Conservation (phyloP, 2,113 vertebrate species). For the Hyla sarda region DNA sequence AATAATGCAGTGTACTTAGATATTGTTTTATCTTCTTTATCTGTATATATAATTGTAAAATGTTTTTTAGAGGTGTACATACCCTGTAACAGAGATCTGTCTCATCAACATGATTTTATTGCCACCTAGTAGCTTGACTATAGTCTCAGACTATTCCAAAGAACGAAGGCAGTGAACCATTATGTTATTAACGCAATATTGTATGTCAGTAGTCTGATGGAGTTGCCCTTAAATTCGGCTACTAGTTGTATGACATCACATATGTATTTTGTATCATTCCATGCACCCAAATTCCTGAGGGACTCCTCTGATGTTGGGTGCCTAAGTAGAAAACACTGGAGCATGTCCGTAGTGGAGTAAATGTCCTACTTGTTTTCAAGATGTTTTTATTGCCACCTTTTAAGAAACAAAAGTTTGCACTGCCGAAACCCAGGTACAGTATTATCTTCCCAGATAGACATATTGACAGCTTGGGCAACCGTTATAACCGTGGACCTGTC, state of each 20-base stretch:
- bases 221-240: background rate
- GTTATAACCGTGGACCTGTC: background rate
- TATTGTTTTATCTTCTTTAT: no score
- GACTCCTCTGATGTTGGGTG: background rate
- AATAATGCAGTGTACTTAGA: background rate
- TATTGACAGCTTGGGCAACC: background rate
- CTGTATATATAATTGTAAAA: background rate
- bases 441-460: background rate
- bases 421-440: constrained; percentile 1
- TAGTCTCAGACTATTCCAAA: constrained; percentile 1
- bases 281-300: background rate
- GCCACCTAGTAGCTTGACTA: background rate
- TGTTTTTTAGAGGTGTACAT: background rate
- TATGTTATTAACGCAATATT: background rate
- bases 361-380: background rate
- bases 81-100: background rate
- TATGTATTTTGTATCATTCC: background rate
- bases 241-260: background rate
- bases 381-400: background rate
- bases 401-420: background rate
- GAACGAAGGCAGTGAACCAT: background rate
- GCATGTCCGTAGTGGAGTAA: background rate
- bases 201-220: background rate
- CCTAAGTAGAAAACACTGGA: constrained; percentile 1
- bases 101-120: background rate